Conservation (phyloP, 2,888 invertebrate species). For the Eristalinus aeneus region DNA sequence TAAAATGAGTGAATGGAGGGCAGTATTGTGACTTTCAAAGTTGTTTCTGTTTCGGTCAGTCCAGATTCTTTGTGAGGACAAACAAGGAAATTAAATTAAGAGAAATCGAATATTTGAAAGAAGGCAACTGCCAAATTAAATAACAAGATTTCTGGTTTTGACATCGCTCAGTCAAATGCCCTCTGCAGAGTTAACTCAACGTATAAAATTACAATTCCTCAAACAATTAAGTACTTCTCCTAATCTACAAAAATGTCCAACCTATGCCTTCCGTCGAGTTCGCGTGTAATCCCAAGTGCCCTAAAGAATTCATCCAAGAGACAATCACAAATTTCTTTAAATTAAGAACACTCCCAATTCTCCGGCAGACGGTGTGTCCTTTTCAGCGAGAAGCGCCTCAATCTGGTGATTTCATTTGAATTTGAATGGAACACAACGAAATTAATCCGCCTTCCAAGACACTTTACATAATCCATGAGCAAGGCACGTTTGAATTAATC, state of each 20-base stretch:
- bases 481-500: slow-evolving; percentile 12
- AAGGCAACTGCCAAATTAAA: too few relatives aligned
- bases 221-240: not conserved
- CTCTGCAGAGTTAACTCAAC: too few relatives aligned
- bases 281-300: not conserved
- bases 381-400: slow-evolving; percentile 6
- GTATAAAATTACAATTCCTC: not conserved
- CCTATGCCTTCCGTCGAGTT: not conserved
- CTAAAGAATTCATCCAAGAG: not conserved
- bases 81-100: too few relatives aligned
- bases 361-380: not conserved
- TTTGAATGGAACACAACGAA: slow-evolving; percentile 14
- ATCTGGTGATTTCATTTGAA: slow-evolving; percentile 31
- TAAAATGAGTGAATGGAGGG: too few relatives aligned
- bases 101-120: too few relatives aligned
- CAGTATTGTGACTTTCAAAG: too few relatives aligned
- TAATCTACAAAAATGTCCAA: not conserved
- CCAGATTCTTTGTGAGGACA: too few relatives aligned
- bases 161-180: too few relatives aligned
- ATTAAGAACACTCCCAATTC: not conserved
- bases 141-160: too few relatives aligned
- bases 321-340: not conserved
- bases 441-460: slow-evolving; percentile 2
- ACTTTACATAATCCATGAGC: slow-evolving; percentile 29
- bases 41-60: too few relatives aligned